Percentiles rank a stretch among this genome's conserved stretches.
These are phyloP conservation scores for Micropterix aruncella DNA, from an alignment of 2,888 invertebrate species.

Conservation along the genomic window DNA sequence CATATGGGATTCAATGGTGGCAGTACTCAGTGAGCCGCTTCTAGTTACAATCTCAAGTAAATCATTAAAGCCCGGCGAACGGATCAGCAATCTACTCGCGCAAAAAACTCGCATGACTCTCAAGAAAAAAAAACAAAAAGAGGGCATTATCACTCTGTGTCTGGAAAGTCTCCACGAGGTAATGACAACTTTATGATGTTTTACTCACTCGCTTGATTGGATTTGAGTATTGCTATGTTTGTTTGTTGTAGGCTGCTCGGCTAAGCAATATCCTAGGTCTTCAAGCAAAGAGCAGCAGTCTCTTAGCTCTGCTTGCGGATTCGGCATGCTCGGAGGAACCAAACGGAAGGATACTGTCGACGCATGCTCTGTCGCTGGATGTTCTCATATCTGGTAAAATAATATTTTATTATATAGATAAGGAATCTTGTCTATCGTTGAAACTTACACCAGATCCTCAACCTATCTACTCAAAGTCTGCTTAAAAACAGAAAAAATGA, in stretches of 20 bases:
- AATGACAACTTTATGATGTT: no score
- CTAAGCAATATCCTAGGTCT: constrained; percentile 79
- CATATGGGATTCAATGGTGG: constrained; percentile 86
- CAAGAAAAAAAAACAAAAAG: constrained; percentile 46
- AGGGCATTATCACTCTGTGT: constrained; percentile 70
- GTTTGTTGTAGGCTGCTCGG: constrained; percentile 54
- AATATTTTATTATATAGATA: no score
- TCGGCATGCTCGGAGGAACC: constrained; percentile 77
- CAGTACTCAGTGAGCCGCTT: constrained; percentile 69
- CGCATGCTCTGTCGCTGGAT: constrained; percentile 86
- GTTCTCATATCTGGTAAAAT: constrained; percentile 63
- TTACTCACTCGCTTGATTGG: not conserved
- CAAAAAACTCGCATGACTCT: constrained; percentile 31
- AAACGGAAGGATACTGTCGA: constrained; percentile 66
- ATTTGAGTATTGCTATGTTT: constrained; percentile 3
- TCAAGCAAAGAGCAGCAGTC: constrained; percentile 82
- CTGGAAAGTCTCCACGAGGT: constrained; percentile 82
- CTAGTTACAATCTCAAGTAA: constrained; percentile 27
- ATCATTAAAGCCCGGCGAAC: constrained; percentile 20
- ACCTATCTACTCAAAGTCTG: no score
- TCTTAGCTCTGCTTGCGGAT: constrained; percentile 72
- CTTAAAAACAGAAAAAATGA: no score
- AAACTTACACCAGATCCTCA: no score
- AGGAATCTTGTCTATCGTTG: no score
- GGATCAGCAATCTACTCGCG: constrained; percentile 39